Percentiles rank a stretch among this genome's conserved stretches.
Evolutionary conservation across 2,888 invertebrate genomes (phyloP).

Genomic region (Sericinus montela): DNA sequence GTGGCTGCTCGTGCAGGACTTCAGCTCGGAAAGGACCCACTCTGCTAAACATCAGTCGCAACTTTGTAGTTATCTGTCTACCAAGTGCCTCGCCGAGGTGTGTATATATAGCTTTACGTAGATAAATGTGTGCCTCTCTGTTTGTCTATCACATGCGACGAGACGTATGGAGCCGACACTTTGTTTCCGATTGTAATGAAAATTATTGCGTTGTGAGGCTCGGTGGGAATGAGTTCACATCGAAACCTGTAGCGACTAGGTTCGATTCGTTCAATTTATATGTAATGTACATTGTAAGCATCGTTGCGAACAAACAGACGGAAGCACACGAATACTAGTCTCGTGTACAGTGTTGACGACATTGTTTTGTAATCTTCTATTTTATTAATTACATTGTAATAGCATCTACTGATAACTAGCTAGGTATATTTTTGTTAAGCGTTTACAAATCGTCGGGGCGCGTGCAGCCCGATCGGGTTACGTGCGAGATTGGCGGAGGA

Average conservation of each 20-base stretch:
- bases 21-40: no score
- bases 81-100: constrained; percentile 64
- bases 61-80: constrained; percentile 28
- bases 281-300: neutral
- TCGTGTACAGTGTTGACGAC: constrained; percentile 65
- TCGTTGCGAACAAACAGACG: constrained; percentile 6
- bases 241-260: neutral
- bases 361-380: constrained; percentile 66
- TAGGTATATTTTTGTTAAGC: constrained; percentile 70
- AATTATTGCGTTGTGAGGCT: neutral
- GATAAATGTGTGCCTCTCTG: constrained; percentile 60
- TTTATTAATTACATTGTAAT: constrained; percentile 48
- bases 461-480: constrained; percentile 20
- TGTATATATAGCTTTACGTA: constrained; percentile 68
- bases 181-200: neutral
- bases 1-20: no score
- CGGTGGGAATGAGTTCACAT: neutral
- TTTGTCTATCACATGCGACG: constrained; percentile 26
- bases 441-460: constrained; percentile 36
- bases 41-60: no score
- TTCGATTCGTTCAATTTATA: neutral
- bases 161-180: neutral
- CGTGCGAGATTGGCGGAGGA: constrained; percentile 11
- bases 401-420: constrained; percentile 48
- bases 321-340: constrained; percentile 43